Evolutionary conservation across 2,113 vertebrate species (phyloP).

Genomic region (Trochalopteron elliotii): DNA sequence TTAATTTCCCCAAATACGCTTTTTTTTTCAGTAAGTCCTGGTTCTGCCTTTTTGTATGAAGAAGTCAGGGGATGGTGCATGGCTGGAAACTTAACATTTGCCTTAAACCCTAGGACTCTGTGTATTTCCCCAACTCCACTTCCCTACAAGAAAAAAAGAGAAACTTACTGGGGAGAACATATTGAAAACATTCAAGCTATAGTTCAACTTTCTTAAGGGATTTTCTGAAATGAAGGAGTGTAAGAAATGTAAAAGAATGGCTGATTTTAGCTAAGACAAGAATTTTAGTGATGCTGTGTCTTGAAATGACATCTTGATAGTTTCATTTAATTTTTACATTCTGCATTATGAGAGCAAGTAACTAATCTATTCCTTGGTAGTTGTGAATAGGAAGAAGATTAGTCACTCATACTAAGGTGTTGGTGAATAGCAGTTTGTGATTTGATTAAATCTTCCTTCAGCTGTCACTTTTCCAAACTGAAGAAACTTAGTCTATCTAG

Average conservation of each 20-base stretch:
- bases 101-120: neutral
- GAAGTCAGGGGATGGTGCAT: neutral
- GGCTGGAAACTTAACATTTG: neutral
- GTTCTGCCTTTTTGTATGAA: neutral
- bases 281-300: neutral
- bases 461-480: neutral
- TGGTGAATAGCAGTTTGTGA: neutral
- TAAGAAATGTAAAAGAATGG: neutral
- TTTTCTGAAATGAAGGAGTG: neutral
- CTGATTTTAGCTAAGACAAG: neutral
- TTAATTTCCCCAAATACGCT: neutral
- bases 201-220: neutral
- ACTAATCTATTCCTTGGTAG: neutral
- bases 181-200: neutral
- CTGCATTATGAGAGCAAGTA: neutral
- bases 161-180: neutral
- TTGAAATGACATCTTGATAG: neutral
- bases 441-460: neutral
- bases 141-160: neutral
- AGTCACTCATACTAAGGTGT: neutral
- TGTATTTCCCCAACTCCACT: neutral
- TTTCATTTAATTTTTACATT: neutral
- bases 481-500: neutral
- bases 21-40: neutral
- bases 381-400: neutral